Percentiles rank a stretch among this genome's conserved stretches.
phyloP scores from a whole-genome alignment of 1,140 invertebrate genomes.

The Pygmarrhopalites habei region DNA sequence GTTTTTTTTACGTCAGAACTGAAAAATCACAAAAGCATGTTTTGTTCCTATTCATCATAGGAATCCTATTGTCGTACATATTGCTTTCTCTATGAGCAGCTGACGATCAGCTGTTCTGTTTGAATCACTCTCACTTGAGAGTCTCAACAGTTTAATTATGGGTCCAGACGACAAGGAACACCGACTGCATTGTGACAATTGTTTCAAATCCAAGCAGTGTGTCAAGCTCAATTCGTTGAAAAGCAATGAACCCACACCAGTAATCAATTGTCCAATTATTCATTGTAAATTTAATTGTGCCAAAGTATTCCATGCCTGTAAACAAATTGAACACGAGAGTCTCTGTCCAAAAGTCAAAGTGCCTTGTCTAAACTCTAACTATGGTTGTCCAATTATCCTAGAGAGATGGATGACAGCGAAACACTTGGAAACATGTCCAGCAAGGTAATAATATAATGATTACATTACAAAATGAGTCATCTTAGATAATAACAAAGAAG shows the following conservation, averaged over 20 bases:
- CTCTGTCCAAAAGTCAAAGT: conserved; percentile 27
- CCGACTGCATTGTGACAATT: conserved; percentile 20
- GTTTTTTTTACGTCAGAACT: too few relatives aligned
- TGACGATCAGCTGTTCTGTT: too few relatives aligned
- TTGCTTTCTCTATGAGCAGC: too few relatives aligned
- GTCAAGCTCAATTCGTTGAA: conserved; percentile 12
- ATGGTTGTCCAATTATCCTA: conserved; percentile 27
- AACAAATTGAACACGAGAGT: conserved; percentile 28
- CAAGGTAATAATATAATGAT: conserved; percentile 17
- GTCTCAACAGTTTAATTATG: too few relatives aligned
- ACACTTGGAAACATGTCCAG: conserved; percentile 33
- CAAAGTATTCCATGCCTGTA: conserved; percentile 30
- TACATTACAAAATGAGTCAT: neutral
- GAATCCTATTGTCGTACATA: too few relatives aligned
- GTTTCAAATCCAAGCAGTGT: conserved; percentile 16
- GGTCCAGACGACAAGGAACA: too few relatives aligned
- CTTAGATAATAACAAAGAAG: neutral
- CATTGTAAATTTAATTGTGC: conserved; percentile 20
- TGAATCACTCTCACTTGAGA: too few relatives aligned
- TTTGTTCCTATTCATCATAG: too few relatives aligned
- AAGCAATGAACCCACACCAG: neutral
- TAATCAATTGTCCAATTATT: conserved; percentile 25
- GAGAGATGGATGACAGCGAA: conserved; percentile 14
- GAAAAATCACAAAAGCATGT: too few relatives aligned
- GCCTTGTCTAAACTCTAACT: conserved; percentile 32